Conservation (phyloP, 2,888 invertebrate genomes). For the Amphipyra tragopoginis region DNA sequence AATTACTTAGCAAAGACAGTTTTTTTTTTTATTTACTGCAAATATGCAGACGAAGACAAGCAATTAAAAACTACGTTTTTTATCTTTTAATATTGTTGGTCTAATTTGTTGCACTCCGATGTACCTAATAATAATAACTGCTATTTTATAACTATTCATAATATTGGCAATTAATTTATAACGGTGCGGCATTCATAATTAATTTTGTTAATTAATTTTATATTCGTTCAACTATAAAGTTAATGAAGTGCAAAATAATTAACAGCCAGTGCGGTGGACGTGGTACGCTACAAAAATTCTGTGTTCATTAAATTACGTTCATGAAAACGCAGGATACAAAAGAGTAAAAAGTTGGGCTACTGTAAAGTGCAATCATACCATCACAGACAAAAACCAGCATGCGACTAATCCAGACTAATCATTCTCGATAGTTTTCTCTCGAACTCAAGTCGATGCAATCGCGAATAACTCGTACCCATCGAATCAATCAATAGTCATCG, state of each 20-base stretch:
- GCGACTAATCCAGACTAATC: too few species aligned
- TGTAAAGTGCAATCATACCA: too few species aligned
- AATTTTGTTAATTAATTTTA: conserved; percentile 1
- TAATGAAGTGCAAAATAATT: neutral
- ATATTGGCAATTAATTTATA: conserved; percentile 3
- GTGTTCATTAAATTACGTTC: neutral
- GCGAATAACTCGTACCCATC: too few species aligned
- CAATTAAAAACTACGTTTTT: neutral
- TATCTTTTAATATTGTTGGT: neutral
- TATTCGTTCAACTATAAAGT: neutral
- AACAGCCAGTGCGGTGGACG: neutral
- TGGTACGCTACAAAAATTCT: neutral
- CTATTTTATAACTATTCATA: neutral
- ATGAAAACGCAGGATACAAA: neutral
- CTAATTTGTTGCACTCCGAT: neutral
- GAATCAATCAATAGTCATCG: too few species aligned
- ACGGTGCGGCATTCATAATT: conserved; percentile 1
- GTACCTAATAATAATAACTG: neutral
- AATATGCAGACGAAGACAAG: too few species aligned
- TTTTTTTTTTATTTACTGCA: too few species aligned
- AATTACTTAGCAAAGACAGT: too few species aligned
- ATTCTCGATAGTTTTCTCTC: too few species aligned
- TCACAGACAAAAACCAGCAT: too few species aligned
- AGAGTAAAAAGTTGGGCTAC: too few species aligned
- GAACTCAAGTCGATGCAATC: too few species aligned